These are phyloP conservation scores for Leiothrix lutea DNA, from an alignment of 2,113 vertebrate species.

Conservation along the genomic window DNA sequence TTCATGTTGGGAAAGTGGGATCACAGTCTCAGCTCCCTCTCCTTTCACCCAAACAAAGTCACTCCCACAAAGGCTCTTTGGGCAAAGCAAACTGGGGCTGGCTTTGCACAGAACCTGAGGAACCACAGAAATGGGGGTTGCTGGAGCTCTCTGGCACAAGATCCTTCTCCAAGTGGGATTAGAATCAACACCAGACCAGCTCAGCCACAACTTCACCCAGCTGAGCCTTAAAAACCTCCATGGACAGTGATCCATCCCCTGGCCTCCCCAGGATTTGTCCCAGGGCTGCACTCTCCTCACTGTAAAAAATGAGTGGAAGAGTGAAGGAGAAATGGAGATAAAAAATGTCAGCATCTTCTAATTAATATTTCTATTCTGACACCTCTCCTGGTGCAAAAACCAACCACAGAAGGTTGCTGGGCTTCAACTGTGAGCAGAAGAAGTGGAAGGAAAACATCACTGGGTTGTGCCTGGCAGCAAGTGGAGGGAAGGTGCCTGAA, in stretches of 20 bases:
- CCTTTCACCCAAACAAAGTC: background rate
- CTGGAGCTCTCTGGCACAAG: background rate
- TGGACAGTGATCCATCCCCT: fast-evolving
- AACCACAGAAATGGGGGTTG: background rate
- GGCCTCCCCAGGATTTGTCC: background rate
- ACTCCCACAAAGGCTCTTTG: background rate
- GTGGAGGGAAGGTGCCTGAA: background rate
- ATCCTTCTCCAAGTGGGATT: background rate
- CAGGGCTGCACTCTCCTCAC: background rate
- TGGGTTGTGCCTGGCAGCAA: background rate
- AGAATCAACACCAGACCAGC: background rate
- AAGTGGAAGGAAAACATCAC: background rate
- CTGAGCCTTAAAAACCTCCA: background rate
- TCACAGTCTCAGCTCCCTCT: background rate
- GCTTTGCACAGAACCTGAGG: background rate
- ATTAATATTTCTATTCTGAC: background rate
- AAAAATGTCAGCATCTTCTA: background rate
- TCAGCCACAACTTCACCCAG: background rate
- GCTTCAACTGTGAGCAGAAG: background rate
- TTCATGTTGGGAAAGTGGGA: background rate
- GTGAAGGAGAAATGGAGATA: background rate
- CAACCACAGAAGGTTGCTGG: background rate
- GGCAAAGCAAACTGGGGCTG: background rate
- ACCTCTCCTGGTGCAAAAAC: fast-evolving
- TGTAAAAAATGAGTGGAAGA: fast-evolving